Evolutionary conservation across 2,888 invertebrate genomes (phyloP), one percentile per base, ranked within the genome.

Genomic region (Nemotelus pantherinus): DNA sequence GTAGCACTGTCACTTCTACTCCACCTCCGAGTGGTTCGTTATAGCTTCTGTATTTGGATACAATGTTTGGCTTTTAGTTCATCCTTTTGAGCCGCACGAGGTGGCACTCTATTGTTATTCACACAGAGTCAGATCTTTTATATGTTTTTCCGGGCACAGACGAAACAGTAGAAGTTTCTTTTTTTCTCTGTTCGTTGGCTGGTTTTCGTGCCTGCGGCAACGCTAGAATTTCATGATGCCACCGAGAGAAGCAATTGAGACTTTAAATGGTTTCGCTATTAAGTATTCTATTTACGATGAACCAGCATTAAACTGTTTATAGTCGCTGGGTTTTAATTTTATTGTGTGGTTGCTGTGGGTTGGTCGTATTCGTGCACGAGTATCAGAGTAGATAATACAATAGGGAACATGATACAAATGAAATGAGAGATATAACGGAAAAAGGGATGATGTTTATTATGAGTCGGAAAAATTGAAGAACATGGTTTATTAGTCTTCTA

Each of bases 211-310:
- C 63, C 63, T 63, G 53, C 41, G 53, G 53, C 55, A 55, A 55
- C 65, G 65, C 70, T 43, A 68, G 47, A 55, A 53, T 70, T 70
- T 70, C 50, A 70, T 55, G 70, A 55, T 55, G 41, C 70, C 70
- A 53, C 74, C 25, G 25, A 2, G 63, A 43, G 63, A 74, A 74
- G 74, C 74, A 74, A 74, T 74, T 74, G 74, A 74, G 74, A 74
- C 63, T 74, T 74, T 63, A 74, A 74, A 74, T 74, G 74, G 74
- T 74, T 74, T 43, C 43, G 63, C 74, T 63, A 74, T 74, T 74
- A 74, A 74, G 74, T 74, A 74, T 74, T 74, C 74, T 74, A 74
- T 74, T 74, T 74, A 74, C 74, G 74, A 60, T 48, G 63, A 74
- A 74, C 74, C 25, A 74, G 48, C 74, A 74, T 74, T 74, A 74